phyloP scores from a whole-genome alignment of 2,797 vertebrate species.

The Ataeniobius toweri region DNA sequence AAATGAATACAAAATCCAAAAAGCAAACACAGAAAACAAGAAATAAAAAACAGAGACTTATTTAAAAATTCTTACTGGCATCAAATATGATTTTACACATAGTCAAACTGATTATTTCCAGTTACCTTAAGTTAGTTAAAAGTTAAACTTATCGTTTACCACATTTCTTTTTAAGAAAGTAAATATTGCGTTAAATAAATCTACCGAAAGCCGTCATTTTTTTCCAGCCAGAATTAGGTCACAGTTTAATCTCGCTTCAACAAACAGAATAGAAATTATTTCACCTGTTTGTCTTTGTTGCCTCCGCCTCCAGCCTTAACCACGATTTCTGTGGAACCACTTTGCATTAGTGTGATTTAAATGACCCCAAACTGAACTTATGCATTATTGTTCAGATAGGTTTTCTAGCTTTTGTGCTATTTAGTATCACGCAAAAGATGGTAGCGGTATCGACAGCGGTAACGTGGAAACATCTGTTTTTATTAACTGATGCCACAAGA shows the following conservation, averaged over 20 bases:
- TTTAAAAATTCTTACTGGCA: too few species aligned
- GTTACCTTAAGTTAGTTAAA: background rate
- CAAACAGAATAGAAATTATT: background rate
- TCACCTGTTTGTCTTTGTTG: background rate
- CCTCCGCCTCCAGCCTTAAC: background rate
- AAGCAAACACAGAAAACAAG: background rate
- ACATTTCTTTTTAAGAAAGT: background rate
- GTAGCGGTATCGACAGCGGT: background rate
- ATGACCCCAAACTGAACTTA: background rate
- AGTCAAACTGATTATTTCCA: background rate
- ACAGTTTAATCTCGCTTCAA: too few species aligned
- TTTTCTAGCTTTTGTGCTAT: background rate
- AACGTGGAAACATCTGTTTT: background rate
- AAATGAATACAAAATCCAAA: background rate
- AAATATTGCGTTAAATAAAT: background rate
- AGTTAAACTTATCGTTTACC: background rate
- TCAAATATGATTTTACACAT: background rate
- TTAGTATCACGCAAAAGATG: background rate
- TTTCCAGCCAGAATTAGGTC: background rate
- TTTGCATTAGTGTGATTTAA: background rate
- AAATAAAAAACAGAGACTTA: background rate
- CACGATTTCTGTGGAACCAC: background rate
- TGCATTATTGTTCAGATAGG: background rate
- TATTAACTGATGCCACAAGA: background rate
- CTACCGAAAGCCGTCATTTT: background rate